Conservation (phyloP, 2,888 invertebrate species). For the Adelphocoris suturalis region DNA sequence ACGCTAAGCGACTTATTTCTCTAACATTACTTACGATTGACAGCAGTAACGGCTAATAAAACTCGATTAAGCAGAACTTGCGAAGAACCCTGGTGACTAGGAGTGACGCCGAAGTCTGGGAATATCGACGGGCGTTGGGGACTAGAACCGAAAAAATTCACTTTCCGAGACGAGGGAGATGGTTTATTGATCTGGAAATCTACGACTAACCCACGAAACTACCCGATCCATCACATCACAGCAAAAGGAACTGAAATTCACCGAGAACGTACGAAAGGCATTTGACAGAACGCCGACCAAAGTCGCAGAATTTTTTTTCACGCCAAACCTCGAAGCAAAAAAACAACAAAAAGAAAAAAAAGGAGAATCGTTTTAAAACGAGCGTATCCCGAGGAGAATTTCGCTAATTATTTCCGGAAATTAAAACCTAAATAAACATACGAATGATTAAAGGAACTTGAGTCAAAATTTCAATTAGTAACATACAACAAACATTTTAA, state of each 20-base stretch:
- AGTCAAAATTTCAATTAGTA: neutral
- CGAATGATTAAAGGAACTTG: neutral
- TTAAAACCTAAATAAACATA: neutral
- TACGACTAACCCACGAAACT: slow-evolving; percentile 14
- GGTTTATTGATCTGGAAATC: slow-evolving; percentile 62
- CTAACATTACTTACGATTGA: neutral
- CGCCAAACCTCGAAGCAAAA: neutral
- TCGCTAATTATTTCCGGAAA: neutral
- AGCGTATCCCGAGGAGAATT: neutral
- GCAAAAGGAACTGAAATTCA: neutral
- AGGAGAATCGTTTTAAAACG: neutral
- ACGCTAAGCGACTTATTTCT: neutral
- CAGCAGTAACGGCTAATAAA: neutral
- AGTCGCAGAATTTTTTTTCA: slow-evolving; percentile 76
- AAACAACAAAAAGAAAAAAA: slow-evolving; percentile 42
- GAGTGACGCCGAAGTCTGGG: slow-evolving; percentile 34
- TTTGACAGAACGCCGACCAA: neutral
- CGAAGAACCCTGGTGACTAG: neutral
- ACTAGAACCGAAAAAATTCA: slow-evolving; percentile 10
- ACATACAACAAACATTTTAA: slow-evolving; percentile 6
- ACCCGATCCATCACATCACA: slow-evolving; percentile 23
- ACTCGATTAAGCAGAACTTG: neutral
- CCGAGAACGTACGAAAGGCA: neutral
- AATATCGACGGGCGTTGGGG: slow-evolving; percentile 39
- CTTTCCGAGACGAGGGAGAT: neutral